Evolutionary conservation across 2,797 vertebrate genomes (phyloP).

Genomic region (Schizopygopsis pylzovi): DNA sequence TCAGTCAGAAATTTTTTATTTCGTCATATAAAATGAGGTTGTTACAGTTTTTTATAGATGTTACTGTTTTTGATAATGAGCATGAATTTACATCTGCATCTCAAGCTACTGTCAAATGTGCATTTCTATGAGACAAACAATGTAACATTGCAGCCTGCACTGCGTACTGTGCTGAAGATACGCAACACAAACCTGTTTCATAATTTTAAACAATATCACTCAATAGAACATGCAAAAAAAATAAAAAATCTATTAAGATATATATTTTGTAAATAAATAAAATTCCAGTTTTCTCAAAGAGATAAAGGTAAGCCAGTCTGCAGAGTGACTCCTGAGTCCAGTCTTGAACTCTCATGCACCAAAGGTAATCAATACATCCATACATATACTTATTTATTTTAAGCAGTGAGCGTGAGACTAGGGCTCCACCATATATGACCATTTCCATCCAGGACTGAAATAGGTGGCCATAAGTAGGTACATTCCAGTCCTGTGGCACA

Average conservation of each 20-base stretch:
- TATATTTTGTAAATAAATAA: background rate
- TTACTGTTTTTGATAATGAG: no score
- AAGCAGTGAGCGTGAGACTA: background rate
- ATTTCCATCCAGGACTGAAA: conserved; percentile 2
- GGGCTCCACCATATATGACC: background rate
- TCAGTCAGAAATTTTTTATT: no score
- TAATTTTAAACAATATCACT: background rate
- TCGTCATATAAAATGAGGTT: no score
- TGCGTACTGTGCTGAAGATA: background rate
- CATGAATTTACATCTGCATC: no score
- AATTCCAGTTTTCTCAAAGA: background rate
- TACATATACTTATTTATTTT: background rate
- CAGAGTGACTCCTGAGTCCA: background rate
- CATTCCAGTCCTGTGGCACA: no score
- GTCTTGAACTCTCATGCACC: background rate
- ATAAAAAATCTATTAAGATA: no score
- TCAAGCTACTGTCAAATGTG: no score
- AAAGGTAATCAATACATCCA: background rate
- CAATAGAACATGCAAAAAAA: background rate
- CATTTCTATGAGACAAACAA: no score
- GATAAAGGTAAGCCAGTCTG: background rate
- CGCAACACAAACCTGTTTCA: background rate
- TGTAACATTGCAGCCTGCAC: background rate
- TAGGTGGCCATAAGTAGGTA: background rate
- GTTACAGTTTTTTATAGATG: no score